Conservation (phyloP, 1,140 invertebrate genomes). For the Drosophila novamexicana region DNA sequence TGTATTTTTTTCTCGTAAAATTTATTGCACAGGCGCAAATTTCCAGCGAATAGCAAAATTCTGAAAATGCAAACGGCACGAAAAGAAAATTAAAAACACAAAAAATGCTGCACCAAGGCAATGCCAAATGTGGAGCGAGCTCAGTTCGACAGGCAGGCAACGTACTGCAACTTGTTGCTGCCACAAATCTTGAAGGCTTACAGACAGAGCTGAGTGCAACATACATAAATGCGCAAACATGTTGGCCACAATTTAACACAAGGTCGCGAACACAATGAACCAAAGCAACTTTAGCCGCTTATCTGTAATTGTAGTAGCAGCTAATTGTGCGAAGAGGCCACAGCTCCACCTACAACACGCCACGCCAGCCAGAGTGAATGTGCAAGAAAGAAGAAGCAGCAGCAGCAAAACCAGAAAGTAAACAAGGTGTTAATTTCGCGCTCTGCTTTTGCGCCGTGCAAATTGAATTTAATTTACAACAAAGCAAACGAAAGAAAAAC, state of each 20-base stretch:
- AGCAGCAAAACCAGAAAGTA: conserved; percentile 37
- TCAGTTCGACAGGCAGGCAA: conserved; percentile 43
- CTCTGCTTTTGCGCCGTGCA: conserved; percentile 31
- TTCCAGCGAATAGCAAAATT: conserved; percentile 52
- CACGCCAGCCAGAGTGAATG: conserved; percentile 9
- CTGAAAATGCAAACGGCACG: conserved; percentile 29
- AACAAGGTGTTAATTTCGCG: conserved; percentile 79
- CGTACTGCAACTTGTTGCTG: conserved; percentile 61
- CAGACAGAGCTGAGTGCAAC: conserved; percentile 3
- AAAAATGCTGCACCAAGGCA: conserved; percentile 53
- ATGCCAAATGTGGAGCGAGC: conserved; percentile 25
- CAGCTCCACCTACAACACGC: conserved; percentile 16
- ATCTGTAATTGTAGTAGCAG: conserved; percentile 66
- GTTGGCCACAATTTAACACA: conserved; percentile 67
- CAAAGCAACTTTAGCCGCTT: conserved; percentile 61
- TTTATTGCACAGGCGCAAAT: conserved; percentile 45
- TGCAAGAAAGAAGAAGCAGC: conserved; percentile 16
- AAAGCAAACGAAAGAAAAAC: conserved; percentile 17
- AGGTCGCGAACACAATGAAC: conserved; percentile 67
- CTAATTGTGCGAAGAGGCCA: conserved; percentile 64
- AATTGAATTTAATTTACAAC: conserved; percentile 46
- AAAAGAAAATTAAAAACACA: conserved; percentile 22
- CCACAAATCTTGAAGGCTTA: conserved; percentile 22
- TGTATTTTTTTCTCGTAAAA: conserved; percentile 41
- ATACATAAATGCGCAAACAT: conserved; percentile 51